Conservation (phyloP, 2,888 invertebrate species). For the Eubasilissa splendida region DNA sequence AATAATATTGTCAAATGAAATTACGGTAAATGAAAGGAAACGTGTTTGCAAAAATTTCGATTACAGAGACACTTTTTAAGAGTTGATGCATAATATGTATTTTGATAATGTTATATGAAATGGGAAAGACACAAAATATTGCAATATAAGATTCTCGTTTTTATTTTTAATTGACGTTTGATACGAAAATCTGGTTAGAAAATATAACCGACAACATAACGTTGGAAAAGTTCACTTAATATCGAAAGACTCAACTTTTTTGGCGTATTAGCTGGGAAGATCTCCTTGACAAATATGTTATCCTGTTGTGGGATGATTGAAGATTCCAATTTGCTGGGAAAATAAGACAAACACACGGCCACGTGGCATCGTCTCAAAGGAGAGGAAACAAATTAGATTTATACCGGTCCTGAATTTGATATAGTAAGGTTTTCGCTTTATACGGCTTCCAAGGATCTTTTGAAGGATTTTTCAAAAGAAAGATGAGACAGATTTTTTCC, state of each 20-base stretch:
- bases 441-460: conserved; percentile 28
- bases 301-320: conserved; percentile 56
- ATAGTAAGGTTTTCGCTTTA: conserved; percentile 43
- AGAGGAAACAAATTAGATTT: conserved; percentile 58
- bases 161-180: no score
- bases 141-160: no score
- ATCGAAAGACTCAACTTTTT: conserved; percentile 28
- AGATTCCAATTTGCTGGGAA: conserved; percentile 56
- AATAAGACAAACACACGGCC: conserved; percentile 55
- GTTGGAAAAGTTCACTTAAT: conserved; percentile 33
- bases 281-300: conserved; percentile 55
- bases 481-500: conserved; percentile 24
- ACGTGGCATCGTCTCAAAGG: conserved; percentile 56
- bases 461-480: conserved; percentile 42
- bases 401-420: conserved; percentile 56
- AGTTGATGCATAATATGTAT: no score
- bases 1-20: no score
- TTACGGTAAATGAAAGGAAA: no score
- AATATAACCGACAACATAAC: no score
- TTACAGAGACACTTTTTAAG: no score
- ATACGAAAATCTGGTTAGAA: no score
- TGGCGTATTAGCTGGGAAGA: conserved; percentile 19
- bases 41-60: no score
- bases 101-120: no score
- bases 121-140: no score